Percentiles rank a stretch among this genome's conserved stretches.
Evolutionary conservation across 2,888 invertebrate species (phyloP).

Genomic region (Thumatha senex): DNA sequence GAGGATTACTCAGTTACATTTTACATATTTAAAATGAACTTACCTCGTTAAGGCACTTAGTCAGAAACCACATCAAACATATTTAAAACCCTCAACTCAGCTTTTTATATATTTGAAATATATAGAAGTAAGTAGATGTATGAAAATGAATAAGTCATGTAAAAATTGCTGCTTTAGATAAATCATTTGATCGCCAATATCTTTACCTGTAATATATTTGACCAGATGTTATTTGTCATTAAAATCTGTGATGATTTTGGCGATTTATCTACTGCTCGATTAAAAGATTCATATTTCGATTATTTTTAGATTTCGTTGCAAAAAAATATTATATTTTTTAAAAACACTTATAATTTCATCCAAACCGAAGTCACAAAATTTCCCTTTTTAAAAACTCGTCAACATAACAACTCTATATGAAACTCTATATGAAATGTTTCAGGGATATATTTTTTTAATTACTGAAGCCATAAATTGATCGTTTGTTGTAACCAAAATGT

Average conservation of each 20-base stretch:
- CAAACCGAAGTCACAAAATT: not conserved
- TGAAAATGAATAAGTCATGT: too few species aligned
- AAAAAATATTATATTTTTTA: not conserved
- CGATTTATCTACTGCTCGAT: too few species aligned
- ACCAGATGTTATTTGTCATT: too few species aligned
- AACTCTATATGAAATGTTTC: conserved; percentile 3
- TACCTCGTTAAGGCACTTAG: conserved; percentile 11
- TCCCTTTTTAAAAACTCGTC: conserved; percentile 22
- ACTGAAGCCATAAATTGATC: conserved; percentile 13
- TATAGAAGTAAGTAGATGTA: too few species aligned
- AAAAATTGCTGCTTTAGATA: too few species aligned
- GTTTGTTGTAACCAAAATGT: conserved; percentile 5
- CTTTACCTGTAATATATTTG: too few species aligned
- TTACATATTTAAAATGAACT: conserved; percentile 14
- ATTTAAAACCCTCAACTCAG: not conserved
- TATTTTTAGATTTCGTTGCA: too few species aligned
- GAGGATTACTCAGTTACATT: conserved; percentile 10
- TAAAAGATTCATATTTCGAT: too few species aligned
- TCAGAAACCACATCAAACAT: conserved; percentile 10
- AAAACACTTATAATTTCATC: not conserved
- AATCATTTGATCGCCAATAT: too few species aligned
- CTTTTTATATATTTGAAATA: too few species aligned
- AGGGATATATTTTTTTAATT: conserved; percentile 22
- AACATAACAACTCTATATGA: conserved; percentile 29
- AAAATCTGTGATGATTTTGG: too few species aligned